These are phyloP conservation scores for Lethenteron camtschaticum DNA, from an alignment of 2,113 vertebrate species.

Conservation along the genomic window DNA sequence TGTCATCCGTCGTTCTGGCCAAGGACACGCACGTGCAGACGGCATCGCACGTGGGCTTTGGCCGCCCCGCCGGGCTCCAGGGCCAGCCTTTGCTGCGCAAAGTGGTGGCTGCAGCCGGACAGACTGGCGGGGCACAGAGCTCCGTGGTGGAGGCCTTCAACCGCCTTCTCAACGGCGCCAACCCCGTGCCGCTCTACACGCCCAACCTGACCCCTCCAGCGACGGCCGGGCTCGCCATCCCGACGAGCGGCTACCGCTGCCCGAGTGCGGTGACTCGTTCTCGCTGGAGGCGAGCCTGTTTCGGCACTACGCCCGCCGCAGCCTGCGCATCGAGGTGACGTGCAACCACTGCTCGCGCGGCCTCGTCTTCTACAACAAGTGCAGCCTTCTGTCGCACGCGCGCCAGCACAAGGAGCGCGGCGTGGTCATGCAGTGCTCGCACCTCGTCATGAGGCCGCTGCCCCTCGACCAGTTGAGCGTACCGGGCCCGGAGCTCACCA, in stretches of 20 bases:
- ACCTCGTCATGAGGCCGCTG: constrained; percentile 74
- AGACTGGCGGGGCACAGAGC: constrained; percentile 38
- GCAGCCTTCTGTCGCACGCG: constrained; percentile 82
- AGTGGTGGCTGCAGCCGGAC: neutral
- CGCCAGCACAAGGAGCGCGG: constrained; percentile 86
- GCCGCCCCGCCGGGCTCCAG: neutral
- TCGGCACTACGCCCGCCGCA: constrained; percentile 70
- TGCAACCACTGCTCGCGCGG: constrained; percentile 85
- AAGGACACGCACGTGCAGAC: no score
- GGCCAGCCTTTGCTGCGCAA: constrained; percentile 1
- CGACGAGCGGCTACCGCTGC: constrained; percentile 76
- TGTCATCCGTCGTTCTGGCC: no score
- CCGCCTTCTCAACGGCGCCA: constrained; percentile 86
- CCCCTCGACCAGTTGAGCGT: constrained; percentile 78
- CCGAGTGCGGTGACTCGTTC: constrained; percentile 76
- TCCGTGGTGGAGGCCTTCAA: constrained; percentile 94
- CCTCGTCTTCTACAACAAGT: constrained; percentile 92
- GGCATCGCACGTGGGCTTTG: neutral
- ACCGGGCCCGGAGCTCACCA: constrained; percentile 12
- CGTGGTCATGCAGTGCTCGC: constrained; percentile 84
- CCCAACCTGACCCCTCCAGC: constrained; percentile 79
- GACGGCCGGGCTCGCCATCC: constrained; percentile 51
- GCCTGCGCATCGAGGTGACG: constrained; percentile 80
- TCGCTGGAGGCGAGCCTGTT: constrained; percentile 79
- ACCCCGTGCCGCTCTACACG: constrained; percentile 75